phyloP scores from a whole-genome alignment of 2,113 vertebrate species.

The Colius striatus region DNA sequence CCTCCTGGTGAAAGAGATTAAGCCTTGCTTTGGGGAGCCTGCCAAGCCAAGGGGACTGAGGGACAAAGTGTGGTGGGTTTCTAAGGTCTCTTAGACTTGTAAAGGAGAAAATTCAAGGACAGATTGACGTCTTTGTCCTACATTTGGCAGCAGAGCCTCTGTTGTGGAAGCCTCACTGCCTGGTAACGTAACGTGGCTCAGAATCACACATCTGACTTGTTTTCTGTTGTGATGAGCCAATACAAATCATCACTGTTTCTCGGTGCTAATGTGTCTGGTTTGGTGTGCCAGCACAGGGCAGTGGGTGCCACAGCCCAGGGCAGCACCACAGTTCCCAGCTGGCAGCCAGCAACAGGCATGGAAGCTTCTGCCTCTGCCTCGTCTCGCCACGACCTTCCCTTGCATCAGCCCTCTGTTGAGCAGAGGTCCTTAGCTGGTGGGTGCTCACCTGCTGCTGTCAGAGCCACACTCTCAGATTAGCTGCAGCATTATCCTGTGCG shows the following conservation, averaged over 20 bases:
- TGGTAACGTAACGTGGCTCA: accelerated
- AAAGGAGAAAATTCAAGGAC: background rate
- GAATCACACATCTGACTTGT: background rate
- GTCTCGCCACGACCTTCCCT: background rate
- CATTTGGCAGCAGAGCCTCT: background rate
- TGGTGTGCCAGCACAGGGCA: background rate
- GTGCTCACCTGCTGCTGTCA: background rate
- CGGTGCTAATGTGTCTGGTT: background rate
- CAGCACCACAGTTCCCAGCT: background rate
- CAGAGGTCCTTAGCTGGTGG: background rate
- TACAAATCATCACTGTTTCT: background rate
- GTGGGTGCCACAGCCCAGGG: background rate
- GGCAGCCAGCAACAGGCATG: background rate
- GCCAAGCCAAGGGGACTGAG: background rate
- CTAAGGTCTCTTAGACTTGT: background rate
- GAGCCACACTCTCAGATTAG: background rate
- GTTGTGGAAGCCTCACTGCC: background rate
- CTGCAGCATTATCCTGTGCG: background rate
- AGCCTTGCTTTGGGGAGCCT: background rate
- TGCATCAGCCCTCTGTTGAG: accelerated
- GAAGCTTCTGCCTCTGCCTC: background rate
- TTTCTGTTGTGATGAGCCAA: background rate
- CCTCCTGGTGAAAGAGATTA: background rate
- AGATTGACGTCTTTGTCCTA: background rate
- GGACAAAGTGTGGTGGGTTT: background rate